Percentiles rank a stretch among this genome's conserved stretches.
Evolutionary conservation across 2,888 invertebrate species (phyloP).

Genomic region (Cantharis rustica): DNA sequence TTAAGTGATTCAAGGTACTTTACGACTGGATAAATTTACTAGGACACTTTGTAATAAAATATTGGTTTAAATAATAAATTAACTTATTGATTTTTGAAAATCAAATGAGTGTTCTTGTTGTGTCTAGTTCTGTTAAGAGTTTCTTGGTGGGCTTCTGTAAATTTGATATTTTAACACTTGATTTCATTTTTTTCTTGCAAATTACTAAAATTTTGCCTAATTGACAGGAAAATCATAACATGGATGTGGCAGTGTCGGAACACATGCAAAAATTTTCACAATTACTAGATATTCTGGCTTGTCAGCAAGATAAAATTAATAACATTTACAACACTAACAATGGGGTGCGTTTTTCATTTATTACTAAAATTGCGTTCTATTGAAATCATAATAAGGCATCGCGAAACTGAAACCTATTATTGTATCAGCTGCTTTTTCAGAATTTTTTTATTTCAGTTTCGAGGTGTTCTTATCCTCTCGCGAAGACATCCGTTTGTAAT

Average conservation of each 20-base stretch:
- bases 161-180: background rate
- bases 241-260: constrained; percentile 45
- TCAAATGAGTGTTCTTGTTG: background rate
- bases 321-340: constrained; percentile 41
- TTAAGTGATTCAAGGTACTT: too few relatives aligned
- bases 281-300: constrained; percentile 42
- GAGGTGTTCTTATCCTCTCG: background rate
- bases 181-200: background rate
- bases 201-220: constrained; percentile 15
- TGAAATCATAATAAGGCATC: background rate
- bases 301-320: constrained; percentile 41
- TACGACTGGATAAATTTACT: too few relatives aligned
- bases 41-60: too few relatives aligned
- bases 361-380: background rate
- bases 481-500: background rate
- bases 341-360: constrained; percentile 38
- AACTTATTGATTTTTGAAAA: too few relatives aligned
- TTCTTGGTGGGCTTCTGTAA: background rate
- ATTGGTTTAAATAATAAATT: too few relatives aligned
- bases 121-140: background rate
- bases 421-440: background rate
- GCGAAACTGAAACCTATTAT: background rate
- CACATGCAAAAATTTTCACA: constrained; percentile 44
- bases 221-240: constrained; percentile 29
- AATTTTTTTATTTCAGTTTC: constrained; percentile 25